A percentile compares a stretch with the other conserved stretches of the same genome.
Evolutionary conservation across 2,888 invertebrate species (phyloP).

Genomic region (Hypsopygia costalis): DNA sequence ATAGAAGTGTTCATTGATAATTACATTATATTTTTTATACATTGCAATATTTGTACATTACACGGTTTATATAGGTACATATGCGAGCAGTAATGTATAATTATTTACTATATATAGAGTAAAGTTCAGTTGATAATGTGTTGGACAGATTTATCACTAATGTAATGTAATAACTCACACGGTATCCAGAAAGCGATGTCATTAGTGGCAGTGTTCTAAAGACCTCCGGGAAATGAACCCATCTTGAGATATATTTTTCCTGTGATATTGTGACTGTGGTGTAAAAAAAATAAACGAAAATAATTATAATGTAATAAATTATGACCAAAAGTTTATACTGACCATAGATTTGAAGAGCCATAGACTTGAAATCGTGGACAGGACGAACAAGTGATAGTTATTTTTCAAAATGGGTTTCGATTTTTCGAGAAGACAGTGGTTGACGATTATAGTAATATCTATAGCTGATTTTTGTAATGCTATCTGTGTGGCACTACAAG

Average conservation of each 20-base stretch:
- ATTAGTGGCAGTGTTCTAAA: constrained; percentile 41
- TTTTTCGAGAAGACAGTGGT: constrained; percentile 88
- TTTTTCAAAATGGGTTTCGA: constrained; percentile 75
- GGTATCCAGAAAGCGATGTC: constrained; percentile 39
- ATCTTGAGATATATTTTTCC: constrained; percentile 10
- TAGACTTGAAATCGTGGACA: background rate
- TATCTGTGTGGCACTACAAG: constrained; percentile 90
- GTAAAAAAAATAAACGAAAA: constrained; percentile 2
- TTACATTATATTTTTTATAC: constrained; percentile 15
- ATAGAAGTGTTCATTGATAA: background rate
- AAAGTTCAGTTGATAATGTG: constrained; percentile 29
- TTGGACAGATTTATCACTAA: constrained; percentile 23
- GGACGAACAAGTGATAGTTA: constrained; percentile 7
- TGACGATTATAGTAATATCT: constrained; percentile 88
- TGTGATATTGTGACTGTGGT: background rate
- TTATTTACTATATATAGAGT: constrained; percentile 22
- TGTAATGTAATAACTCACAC: constrained; percentile 34
- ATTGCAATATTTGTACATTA: constrained; percentile 14
- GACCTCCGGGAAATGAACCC: constrained; percentile 34
- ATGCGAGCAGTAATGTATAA: constrained; percentile 25
- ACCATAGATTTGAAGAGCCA: background rate
- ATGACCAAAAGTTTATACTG: background rate
- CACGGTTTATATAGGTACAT: background rate
- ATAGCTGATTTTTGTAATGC: constrained; percentile 92
- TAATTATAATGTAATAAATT: constrained; percentile 45